Evolutionary conservation across 2,113 vertebrate species (phyloP).

Genomic region (Centropus bengalensis): DNA sequence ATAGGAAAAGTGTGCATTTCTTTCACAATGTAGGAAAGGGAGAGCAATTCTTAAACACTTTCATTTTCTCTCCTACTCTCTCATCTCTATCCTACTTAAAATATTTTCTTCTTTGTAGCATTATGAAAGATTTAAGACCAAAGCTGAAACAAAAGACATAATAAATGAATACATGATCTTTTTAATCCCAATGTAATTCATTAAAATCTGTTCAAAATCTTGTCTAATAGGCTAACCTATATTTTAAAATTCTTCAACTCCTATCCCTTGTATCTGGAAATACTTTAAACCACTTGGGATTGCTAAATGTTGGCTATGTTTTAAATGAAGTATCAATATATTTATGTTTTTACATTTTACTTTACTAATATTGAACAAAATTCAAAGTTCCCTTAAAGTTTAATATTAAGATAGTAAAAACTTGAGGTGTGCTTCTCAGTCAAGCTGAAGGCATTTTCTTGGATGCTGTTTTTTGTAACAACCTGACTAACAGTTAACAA

Average conservation of each 20-base stretch:
- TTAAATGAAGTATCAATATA: not conserved
- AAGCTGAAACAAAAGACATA: not conserved
- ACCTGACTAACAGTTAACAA: not conserved
- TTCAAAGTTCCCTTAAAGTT: not conserved
- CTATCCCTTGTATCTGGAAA: not conserved
- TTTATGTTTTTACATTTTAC: not conserved
- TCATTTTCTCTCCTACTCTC: not conserved
- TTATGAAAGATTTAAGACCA: slow-evolving; percentile 18
- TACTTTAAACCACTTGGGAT: not conserved
- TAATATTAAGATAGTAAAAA: not conserved
- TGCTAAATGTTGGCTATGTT: not conserved
- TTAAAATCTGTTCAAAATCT: not conserved
- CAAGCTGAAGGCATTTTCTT: not conserved
- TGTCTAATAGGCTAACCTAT: not conserved
- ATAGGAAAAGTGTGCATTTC: not conserved
- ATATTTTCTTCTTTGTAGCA: not conserved
- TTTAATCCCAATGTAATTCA: not conserved
- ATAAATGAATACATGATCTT: not conserved
- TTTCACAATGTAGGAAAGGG: not conserved
- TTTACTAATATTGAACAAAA: not conserved
- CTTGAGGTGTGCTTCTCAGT: not conserved
- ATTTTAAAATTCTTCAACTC: not conserved
- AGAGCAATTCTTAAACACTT: not conserved
- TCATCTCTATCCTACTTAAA: not conserved
- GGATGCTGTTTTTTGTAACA: not conserved